Percentiles rank a stretch among this genome's conserved stretches.
phyloP scores from a whole-genome alignment of 2,113 vertebrate species.

The Balaenoptera acutorostrata region DNA sequence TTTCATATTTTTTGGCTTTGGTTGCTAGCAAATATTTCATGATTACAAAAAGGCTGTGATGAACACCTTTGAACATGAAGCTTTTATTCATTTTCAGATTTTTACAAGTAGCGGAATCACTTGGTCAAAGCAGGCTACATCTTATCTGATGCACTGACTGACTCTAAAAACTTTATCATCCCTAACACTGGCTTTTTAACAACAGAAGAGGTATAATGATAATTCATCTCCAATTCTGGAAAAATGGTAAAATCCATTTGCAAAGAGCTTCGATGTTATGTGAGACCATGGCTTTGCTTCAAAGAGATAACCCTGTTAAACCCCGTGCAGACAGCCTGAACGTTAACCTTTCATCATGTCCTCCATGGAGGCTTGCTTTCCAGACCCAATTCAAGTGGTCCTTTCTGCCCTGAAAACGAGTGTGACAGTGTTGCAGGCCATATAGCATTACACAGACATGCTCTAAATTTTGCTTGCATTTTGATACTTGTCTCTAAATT shows the following conservation, averaged over 20 bases:
- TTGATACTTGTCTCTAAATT: neutral
- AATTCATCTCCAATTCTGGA: constrained; percentile 2
- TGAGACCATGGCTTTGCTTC: neutral
- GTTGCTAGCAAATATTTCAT: neutral
- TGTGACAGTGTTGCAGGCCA: too few relatives aligned
- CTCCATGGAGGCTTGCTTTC: neutral
- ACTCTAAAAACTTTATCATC: neutral
- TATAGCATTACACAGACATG: fast-evolving
- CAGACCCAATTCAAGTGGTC: neutral
- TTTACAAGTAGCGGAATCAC: neutral
- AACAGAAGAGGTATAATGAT: neutral
- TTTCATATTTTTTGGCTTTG: neutral
- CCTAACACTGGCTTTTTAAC: neutral
- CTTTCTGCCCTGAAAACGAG: neutral
- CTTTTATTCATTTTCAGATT: neutral
- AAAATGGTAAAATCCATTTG: neutral
- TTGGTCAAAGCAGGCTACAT: neutral
- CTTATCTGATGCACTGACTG: constrained; percentile 25
- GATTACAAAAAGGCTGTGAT: neutral
- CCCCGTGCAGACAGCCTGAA: neutral
- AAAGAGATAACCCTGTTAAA: neutral
- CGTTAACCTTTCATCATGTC: neutral
- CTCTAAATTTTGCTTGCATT: neutral
- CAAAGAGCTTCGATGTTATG: neutral
- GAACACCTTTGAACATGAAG: neutral